These are phyloP conservation scores for Andrena minutula DNA, from an alignment of 2,888 invertebrate genomes.

Conservation along the genomic window DNA sequence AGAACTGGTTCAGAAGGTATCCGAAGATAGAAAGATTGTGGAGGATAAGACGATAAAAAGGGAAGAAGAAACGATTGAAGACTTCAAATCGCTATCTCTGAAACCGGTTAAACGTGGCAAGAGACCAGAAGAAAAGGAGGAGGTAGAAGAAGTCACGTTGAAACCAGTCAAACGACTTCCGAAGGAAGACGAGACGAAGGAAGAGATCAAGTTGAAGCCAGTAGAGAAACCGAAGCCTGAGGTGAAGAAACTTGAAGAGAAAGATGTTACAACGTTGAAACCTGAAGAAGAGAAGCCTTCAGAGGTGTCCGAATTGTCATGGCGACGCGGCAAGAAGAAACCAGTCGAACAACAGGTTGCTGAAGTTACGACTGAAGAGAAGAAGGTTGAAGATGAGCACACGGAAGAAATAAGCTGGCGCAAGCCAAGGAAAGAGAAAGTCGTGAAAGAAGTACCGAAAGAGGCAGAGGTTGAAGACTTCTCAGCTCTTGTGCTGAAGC, in stretches of 20 bases:
- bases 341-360: constrained; percentile 60
- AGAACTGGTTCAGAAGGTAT: constrained; percentile 31
- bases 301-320: constrained; percentile 73
- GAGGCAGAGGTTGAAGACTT: constrained; percentile 71
- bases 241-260: constrained; percentile 70
- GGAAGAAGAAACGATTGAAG: constrained; percentile 68
- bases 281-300: constrained; percentile 71
- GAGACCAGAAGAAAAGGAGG: constrained; percentile 37
- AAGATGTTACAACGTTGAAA: constrained; percentile 44
- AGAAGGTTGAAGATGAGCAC: constrained; percentile 75
- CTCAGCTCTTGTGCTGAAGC: constrained; percentile 67
- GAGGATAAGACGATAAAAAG: constrained; percentile 63
- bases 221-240: constrained; percentile 65
- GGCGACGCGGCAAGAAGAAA: constrained; percentile 75
- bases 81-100: constrained; percentile 69
- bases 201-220: constrained; percentile 81
- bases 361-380: constrained; percentile 36
- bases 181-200: constrained; percentile 80
- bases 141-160: constrained; percentile 64
- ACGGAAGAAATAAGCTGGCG: constrained; percentile 82
- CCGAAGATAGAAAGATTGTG: constrained; percentile 65
- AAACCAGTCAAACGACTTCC: constrained; percentile 72
- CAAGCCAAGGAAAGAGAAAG: constrained; percentile 71
- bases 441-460: constrained; percentile 60
- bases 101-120: constrained; percentile 69